Evolutionary conservation across 1,140 invertebrate genomes (phyloP).

Genomic region (Helicoverpa armigera): DNA sequence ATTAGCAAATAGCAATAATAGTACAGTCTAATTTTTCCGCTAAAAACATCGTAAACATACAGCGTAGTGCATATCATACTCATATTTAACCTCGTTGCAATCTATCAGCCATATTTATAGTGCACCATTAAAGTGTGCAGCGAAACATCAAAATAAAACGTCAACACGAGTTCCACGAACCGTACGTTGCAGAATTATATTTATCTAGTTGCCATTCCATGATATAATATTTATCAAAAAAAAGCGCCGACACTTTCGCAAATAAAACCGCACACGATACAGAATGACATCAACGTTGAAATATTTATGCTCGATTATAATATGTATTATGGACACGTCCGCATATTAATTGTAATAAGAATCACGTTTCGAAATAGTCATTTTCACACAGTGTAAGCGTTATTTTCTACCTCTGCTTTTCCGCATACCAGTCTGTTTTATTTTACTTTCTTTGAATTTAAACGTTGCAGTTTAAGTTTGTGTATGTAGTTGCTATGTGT

Average conservation of each 20-base stretch:
- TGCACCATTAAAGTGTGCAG: constrained; percentile 15
- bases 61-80: neutral
- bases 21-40: too few relatives aligned
- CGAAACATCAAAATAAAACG: constrained; percentile 24
- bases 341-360: constrained; percentile 48
- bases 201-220: constrained; percentile 19
- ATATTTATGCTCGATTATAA: constrained; percentile 32
- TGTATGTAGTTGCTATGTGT: neutral
- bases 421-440: constrained; percentile 43
- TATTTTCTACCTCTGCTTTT: constrained; percentile 36
- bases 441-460: constrained; percentile 16
- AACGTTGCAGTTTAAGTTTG: constrained; percentile 19
- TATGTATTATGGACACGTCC: constrained; percentile 45
- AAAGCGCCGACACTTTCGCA: constrained; percentile 28
- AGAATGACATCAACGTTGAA: constrained; percentile 33
- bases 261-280: constrained; percentile 18
- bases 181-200: constrained; percentile 36
- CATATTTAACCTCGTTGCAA: constrained; percentile 14
- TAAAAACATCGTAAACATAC: constrained; percentile 1
- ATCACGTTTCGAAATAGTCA: constrained; percentile 54
- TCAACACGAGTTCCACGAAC: constrained; percentile 28
- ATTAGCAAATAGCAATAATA: too few relatives aligned
- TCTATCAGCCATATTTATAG: constrained; percentile 12
- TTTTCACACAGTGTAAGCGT: constrained; percentile 54
- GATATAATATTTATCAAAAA: constrained; percentile 41